A percentile compares a stretch with the other conserved stretches of the same genome.
Evolutionary conservation across 2,888 invertebrate species (phyloP).

Genomic region (Eristalis tenax): DNA sequence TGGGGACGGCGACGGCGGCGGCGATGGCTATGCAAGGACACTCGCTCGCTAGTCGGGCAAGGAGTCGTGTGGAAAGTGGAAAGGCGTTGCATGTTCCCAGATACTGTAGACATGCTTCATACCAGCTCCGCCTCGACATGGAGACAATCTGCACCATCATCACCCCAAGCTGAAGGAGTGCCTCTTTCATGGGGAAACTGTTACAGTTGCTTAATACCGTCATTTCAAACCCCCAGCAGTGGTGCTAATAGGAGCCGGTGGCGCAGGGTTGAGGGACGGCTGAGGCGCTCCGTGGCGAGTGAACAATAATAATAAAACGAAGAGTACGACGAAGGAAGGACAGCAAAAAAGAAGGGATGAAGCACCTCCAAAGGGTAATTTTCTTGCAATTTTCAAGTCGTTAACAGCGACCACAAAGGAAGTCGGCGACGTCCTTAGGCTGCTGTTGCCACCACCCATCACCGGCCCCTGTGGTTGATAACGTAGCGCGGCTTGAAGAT

Average conservation of each 20-base stretch:
- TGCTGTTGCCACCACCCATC: constrained; percentile 14
- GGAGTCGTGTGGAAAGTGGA: constrained; percentile 62
- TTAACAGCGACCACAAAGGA: constrained; percentile 75
- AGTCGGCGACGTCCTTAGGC: constrained; percentile 70
- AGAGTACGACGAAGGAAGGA: constrained; percentile 3
- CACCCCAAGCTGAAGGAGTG: constrained; percentile 18
- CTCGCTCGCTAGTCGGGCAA: constrained; percentile 22
- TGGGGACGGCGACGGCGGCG: constrained; percentile 10
- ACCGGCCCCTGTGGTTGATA: constrained; percentile 48
- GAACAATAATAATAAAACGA: constrained; percentile 47
- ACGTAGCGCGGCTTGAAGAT: constrained; percentile 47
- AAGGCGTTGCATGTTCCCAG: constrained; percentile 67
- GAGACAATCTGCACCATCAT: constrained; percentile 59
- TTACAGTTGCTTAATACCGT: constrained; percentile 70
- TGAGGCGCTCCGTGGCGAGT: constrained; percentile 3
- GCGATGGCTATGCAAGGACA: constrained; percentile 15
- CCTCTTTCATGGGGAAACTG: constrained; percentile 44
- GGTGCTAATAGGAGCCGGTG: constrained; percentile 45
- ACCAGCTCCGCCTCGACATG: constrained; percentile 24
- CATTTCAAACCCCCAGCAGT: constrained; percentile 47
- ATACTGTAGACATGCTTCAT: constrained; percentile 68
- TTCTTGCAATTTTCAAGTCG: constrained; percentile 80
- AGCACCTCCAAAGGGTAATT: constrained; percentile 76
- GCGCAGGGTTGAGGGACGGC: neutral
- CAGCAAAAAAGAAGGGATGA: neutral